Evolutionary conservation across 1,140 invertebrate species (phyloP).

Genomic region (Yoshiicerus persimilis): DNA sequence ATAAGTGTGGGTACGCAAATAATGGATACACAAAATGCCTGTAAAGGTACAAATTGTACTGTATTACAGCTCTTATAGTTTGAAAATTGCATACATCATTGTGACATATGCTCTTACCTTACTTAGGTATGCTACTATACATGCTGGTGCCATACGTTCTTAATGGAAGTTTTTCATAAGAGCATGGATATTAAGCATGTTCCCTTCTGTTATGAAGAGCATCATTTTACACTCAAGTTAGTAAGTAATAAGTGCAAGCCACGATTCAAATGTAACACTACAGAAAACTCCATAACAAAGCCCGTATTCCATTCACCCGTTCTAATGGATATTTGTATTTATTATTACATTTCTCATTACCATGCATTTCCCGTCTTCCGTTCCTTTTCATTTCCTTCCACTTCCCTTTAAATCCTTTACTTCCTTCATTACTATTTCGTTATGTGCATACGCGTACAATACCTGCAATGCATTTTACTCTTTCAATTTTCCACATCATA

Average conservation of each 20-base stretch:
- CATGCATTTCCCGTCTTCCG: not conserved
- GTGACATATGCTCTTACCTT: not conserved
- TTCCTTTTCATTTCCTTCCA: not conserved
- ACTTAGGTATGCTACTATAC: no score
- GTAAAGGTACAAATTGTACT: no score
- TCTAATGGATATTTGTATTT: not conserved
- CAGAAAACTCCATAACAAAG: not conserved
- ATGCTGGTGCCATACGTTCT: not conserved
- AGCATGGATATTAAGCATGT: not conserved
- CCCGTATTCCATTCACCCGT: not conserved
- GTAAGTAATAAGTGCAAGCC: not conserved
- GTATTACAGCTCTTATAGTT: no score
- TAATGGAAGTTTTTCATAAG: not conserved
- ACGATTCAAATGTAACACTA: not conserved
- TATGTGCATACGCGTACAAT: not conserved
- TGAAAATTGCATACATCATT: not conserved
- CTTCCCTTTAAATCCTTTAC: slow-evolving; percentile 3
- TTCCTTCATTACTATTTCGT: slow-evolving; percentile 1
- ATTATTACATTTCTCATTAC: not conserved
- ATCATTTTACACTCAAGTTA: not conserved
- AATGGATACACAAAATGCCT: no score
- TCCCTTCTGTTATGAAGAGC: not conserved
- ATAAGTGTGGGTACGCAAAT: not conserved
- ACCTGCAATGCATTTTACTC: not conserved
- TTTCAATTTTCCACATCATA: not conserved